Evolutionary conservation across 37 sponge, comb jelly and placozoan species (phyloP), one percentile per base, ranked within the genome.

Genomic region (Ianthella basta): DNA sequence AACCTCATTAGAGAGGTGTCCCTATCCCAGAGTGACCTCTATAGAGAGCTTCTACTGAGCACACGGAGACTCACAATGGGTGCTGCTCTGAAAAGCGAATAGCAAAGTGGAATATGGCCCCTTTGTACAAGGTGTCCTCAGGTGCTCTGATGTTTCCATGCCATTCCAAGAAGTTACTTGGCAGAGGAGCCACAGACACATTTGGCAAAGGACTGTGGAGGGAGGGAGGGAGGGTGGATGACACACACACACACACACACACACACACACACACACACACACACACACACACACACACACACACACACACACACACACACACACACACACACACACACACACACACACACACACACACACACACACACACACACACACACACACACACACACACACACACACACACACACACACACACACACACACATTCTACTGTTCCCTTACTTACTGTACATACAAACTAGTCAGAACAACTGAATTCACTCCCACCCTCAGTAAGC

Each of bases 81-180:
- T 90, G 68, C 32, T 77, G 57, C 2, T 38, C 35, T 0, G 34
- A 20, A 72, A 90, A 90, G 4, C 25, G 56, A 56, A 90, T 90
- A 33, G 59, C 20, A 50, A 90, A 90, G 50, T 90, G 91, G 67
- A 90, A 90, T 13, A 90, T 79, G 19, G 87, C 91, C 59, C 84
- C 84, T 19, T 86, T 73, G 53, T 90, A 90, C 0, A 60, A 84
- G 13, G 91, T 86, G 55, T 82, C 91, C 35, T 60, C 60, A 36
- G 91, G 91, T 33, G 86, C 91, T 4, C 39, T 33, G 14, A 90
- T 77, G 79, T 90, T 90, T 6, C 91, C 91, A 63, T 86, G 86
- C 91, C 91, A 90, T 34, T 86, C 87, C 24, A 73, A 66, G 72
- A 90, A 90, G 75, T 90, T 50, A 20, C 77, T 53, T 13, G 83